Conservation (phyloP, 2,888 invertebrate species). For the Caenorhabditis macrosperma region DNA sequence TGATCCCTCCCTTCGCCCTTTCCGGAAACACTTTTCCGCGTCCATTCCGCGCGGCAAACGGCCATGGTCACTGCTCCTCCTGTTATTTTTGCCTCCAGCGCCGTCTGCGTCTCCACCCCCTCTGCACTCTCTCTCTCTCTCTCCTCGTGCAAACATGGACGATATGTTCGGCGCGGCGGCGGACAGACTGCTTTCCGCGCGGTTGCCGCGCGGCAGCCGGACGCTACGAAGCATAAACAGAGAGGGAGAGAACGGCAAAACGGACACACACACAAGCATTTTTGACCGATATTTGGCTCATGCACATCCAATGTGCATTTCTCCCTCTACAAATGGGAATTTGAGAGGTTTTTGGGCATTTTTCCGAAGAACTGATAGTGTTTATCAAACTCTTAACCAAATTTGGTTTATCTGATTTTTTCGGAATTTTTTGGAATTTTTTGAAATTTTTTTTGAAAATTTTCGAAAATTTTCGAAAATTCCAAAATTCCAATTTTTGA, state of each 20-base stretch:
- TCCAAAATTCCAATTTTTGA: neutral
- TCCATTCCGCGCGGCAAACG: neutral
- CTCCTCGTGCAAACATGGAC: neutral
- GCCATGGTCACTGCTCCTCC: neutral
- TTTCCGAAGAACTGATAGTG: neutral
- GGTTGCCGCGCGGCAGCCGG: constrained; percentile 1
- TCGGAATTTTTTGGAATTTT: neutral
- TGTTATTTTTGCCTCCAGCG: neutral
- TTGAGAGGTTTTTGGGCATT: neutral
- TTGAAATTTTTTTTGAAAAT: neutral
- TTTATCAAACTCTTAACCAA: no score
- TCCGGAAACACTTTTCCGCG: neutral
- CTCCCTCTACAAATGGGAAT: neutral
- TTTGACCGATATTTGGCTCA: neutral
- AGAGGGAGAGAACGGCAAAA: neutral
- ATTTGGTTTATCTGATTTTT: neutral
- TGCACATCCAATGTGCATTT: no score
- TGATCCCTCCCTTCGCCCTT: neutral
- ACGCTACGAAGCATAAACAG: neutral
- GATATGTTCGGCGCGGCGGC: neutral
- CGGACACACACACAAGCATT: neutral
- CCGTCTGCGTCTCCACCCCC: neutral
- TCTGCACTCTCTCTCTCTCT: constrained; percentile 5
- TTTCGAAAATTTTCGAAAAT: neutral
- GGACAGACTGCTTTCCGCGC: neutral